Evolutionary conservation across 2,888 invertebrate species (phyloP), one percentile per base, ranked within the genome.

Genomic region (Chromoteleia sp.): DNA sequence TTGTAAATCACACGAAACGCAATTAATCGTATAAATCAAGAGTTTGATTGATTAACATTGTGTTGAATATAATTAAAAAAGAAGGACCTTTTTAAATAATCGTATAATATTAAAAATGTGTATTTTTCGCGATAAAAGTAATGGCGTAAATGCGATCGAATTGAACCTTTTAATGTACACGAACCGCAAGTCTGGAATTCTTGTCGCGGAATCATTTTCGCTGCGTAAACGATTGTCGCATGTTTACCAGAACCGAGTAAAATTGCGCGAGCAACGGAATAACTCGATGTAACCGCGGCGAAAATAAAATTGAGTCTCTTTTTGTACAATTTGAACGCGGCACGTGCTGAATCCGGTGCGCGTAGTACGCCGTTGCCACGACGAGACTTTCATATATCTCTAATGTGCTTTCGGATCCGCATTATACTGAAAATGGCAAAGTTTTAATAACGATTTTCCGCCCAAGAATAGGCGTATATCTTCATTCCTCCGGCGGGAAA

Each of bases 301-400:
- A 89, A 90, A 88, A 88, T 88, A 88, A 88, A 89, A 88, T 87
- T 88, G 88, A 89, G 88, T 87, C 87, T 71, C 36, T 86, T 87
- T 88, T 88, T 88, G 86, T 88, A 87, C 84, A 84, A 89, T 89
- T 89, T 89, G 87, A 89, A 85, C 86, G 84, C 68, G 77, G 86
- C 87, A 88, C 88, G 89, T 89, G 89, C 85, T 84, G 67, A 74
- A 81, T 78, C 61, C 70, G 39, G 61, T 17, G 70, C 50, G 70
- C 73, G 79, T 85, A 87, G 85, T 85, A 83, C 82, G 68, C 79
- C 79, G 71, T 74, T 74, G 61, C 79, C 70, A 54, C 56, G 73
- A 56, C 81, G 83, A 48, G 61, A 61, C 29, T 59, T 63, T 74
- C 81, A 74, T 74, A 63, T 56, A 65, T 78, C 82, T 82, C 81